Evolutionary conservation across 23 tunicate genomes (phyloP).

Genomic region (Trididemnum miniatum): DNA sequence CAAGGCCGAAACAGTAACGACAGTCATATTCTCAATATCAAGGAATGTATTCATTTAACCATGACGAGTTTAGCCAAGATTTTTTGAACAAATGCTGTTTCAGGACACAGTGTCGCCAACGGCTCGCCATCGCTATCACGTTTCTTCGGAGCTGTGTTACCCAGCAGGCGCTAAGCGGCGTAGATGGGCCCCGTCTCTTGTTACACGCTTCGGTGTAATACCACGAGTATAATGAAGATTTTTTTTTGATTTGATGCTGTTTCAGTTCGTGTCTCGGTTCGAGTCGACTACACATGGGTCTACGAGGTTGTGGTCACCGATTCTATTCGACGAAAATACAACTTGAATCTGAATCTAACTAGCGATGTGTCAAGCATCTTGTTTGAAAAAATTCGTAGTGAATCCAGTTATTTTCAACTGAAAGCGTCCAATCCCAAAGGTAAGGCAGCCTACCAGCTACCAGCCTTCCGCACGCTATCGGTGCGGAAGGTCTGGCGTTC

Average conservation of each 20-base stretch:
- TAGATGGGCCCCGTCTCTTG: too few relatives aligned
- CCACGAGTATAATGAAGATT: too few relatives aligned
- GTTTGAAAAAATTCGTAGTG: not conserved
- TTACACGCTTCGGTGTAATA: too few relatives aligned
- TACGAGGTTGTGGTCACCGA: not conserved
- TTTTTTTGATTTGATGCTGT: not conserved
- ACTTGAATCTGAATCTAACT: not conserved
- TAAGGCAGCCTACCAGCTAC: slow-evolving; percentile 3
- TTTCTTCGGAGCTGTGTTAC: too few relatives aligned
- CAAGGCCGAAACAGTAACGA: too few relatives aligned
- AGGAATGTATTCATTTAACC: not conserved
- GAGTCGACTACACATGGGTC: slow-evolving; percentile 11
- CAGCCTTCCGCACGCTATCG: too few relatives aligned
- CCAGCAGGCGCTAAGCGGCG: too few relatives aligned
- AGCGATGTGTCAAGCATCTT: not conserved
- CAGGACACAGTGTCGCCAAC: too few relatives aligned
- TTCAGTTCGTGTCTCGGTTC: not conserved
- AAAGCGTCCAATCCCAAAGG: not conserved
- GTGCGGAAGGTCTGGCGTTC: too few relatives aligned
- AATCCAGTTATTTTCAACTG: not conserved
- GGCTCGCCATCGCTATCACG: too few relatives aligned
- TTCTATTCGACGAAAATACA: not conserved
- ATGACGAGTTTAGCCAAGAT: not conserved
- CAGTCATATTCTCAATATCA: not conserved
- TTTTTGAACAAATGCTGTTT: not conserved